A percentile compares a stretch with the other conserved stretches of the same genome.
Conservation (phyloP, 2,888 invertebrate species). For the Salticus scenicus region DNA sequence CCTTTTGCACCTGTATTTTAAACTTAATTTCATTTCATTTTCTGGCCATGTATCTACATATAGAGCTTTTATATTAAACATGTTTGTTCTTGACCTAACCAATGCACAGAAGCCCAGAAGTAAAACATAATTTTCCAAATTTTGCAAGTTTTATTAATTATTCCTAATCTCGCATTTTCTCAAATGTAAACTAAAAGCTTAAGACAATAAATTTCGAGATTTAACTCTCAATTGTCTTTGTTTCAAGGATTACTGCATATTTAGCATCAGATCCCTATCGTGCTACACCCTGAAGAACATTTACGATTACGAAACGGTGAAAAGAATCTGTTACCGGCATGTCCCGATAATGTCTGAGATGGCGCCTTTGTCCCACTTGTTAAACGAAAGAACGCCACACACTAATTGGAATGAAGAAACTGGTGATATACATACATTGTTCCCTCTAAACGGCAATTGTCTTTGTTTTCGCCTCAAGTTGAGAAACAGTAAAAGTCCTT, state of each 20-base stretch:
- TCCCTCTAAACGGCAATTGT: slow-evolving; percentile 47
- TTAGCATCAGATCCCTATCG: not conserved
- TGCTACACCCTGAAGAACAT: not conserved
- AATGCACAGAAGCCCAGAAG: no score
- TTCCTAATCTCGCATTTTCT: no score
- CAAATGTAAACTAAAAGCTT: not conserved
- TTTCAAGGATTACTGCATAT: not conserved
- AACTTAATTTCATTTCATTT: no score
- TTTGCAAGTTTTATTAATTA: no score
- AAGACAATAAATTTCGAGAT: not conserved
- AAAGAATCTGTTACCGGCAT: slow-evolving; percentile 8
- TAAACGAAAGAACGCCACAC: slow-evolving; percentile 16
- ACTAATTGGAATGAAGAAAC: slow-evolving; percentile 63
- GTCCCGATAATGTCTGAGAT: slow-evolving; percentile 23
- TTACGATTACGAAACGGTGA: not conserved
- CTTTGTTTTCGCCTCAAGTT: slow-evolving; percentile 43
- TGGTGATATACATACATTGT: slow-evolving; percentile 50
- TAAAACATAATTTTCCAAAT: no score
- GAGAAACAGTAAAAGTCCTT: slow-evolving; percentile 53
- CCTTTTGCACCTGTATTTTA: no score
- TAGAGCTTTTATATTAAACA: no score
- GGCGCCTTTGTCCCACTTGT: slow-evolving; percentile 34
- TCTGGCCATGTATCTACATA: no score
- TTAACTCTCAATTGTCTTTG: not conserved
- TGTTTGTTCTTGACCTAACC: no score